Evolutionary conservation across 2,888 invertebrate species (phyloP), one percentile per base, ranked within the genome.

Genomic region (Rhaphigaster nebulosa): DNA sequence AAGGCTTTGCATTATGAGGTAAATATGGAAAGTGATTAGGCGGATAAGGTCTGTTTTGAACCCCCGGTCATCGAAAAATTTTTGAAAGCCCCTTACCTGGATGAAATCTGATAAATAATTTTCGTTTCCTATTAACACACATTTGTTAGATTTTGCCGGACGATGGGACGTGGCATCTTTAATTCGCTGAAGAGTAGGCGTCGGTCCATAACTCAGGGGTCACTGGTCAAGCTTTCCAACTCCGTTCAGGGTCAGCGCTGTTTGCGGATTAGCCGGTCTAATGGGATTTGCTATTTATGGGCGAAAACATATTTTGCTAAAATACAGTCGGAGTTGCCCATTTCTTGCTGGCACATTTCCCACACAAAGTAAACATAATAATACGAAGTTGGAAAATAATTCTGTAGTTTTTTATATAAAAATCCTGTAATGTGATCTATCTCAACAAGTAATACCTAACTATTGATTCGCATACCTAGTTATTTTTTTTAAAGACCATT

Each of bases 141-240:
- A 76, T 76, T 76, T 76, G 70, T 76, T 23, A 23, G 70, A 76
- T 65, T 2, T 29, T 29, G 65, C 29, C 29, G 18, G 29, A 18
- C 65, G 65, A 65, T 76, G 20, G 38, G 38, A 76, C 70, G 70
- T 76, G 70, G 70, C 70, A 76, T 76, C 34, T 76, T 76, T 76
- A 76, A 76, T 76, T 76, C 70, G 18, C 20, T 26, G 70, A 76
- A 76, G 70, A 76, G 70, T 76, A 76, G 70, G 70, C 70, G 70
- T 76, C 70, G 34, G 34, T 23, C 34, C 70, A 76, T 76, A 76
- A 34, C 6, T 76, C 70, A 38, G 70, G 23, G 70, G 70, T 76
- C 70, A 34, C 34, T 76, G 70, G 70, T 76, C 70, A 76, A 76
- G 70, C 70, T 76, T 76, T 76, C 70, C 70, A 76, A 76, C 70